Evolutionary conservation across 2,888 invertebrate genomes (phyloP).

Genomic region (Myopa testacea): DNA sequence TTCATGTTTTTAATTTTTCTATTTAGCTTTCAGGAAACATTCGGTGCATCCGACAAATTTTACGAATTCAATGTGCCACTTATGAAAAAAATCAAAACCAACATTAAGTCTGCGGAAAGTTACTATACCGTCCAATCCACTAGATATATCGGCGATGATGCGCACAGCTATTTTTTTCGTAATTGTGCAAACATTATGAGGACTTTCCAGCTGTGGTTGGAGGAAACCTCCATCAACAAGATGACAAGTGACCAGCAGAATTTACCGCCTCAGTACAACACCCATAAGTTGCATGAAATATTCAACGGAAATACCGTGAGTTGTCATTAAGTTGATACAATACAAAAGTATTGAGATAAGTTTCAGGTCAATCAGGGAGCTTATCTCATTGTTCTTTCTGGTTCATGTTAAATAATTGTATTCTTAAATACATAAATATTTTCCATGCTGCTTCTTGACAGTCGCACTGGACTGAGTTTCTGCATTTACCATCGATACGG

Average conservation of each 20-base stretch:
- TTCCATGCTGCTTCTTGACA: constrained; percentile 50
- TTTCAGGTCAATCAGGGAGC: no score
- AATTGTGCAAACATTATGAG: constrained; percentile 71
- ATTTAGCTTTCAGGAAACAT: constrained; percentile 53
- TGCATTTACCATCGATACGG: constrained; percentile 73
- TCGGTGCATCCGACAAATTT: constrained; percentile 79
- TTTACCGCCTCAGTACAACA: constrained; percentile 80
- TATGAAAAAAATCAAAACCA: constrained; percentile 78
- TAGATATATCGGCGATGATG: constrained; percentile 64
- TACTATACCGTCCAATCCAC: constrained; percentile 71
- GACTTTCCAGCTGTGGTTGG: constrained; percentile 80
- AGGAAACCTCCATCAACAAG: constrained; percentile 81
- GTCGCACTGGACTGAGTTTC: constrained; percentile 77
- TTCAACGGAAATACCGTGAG: constrained; percentile 73
- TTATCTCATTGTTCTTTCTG: not conserved
- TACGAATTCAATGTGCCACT: constrained; percentile 79
- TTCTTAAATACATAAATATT: not conserved
- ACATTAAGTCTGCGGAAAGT: constrained; percentile 74
- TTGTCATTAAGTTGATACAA: not conserved
- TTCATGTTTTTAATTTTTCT: not conserved
- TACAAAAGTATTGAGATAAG: not conserved
- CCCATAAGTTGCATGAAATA: constrained; percentile 73
- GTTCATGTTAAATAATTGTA: not conserved
- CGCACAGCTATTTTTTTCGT: constrained; percentile 61
- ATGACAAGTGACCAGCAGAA: constrained; percentile 64